Evolutionary conservation across 2,797 vertebrate genomes (phyloP), one percentile per base, ranked within the genome.

Genomic region (Enteromius mattozi): DNA sequence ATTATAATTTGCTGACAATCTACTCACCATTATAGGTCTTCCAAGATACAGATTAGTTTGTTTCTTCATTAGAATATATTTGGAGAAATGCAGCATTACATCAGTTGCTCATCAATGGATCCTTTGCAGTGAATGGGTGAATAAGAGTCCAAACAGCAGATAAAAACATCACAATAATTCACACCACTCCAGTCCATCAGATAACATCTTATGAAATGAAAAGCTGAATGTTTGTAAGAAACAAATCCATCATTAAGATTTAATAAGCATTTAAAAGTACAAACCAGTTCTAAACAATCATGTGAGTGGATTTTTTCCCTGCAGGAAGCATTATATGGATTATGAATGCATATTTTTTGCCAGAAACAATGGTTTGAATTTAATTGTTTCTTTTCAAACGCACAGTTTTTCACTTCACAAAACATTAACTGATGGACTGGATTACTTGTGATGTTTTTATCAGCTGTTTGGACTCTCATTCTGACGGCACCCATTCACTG

Each of bases 401-500:
- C 10, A 0, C 59, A 61, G 24, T 12, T 61, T 27, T 61, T 14
- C 56, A 2, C 12, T 27, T 61, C 12, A 6, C 24, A 63, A 30
- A 12, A 30, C 5, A 6, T 27, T 30, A 63, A 27, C 1, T 16
- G 13, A 63, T 63, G 24, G 13, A 14, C 24, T 61, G 24, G 59
- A 63, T 63, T 30, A 27, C 40, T 16, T 16, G 10, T 61, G n/a
- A 61, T 61, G 4, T 27, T 13, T 63, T 63, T 6, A 61, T 27
- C 24, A 61, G 59, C n/a, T 27, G 59, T 61, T 61, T 61, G 56
- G 56, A 27, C 24, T 61, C 56, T 59, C 56, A 27, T 59, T 59
- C 59, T 61, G 59, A 61, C 24, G 59, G 59, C 59, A 61, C 59
- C 24, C 59, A 61, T 61, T 61, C 59, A 63, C 59, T 27, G 24